These are phyloP conservation scores for Ormyrus rosae DNA, from an alignment of 2,888 invertebrate species.

Conservation along the genomic window DNA sequence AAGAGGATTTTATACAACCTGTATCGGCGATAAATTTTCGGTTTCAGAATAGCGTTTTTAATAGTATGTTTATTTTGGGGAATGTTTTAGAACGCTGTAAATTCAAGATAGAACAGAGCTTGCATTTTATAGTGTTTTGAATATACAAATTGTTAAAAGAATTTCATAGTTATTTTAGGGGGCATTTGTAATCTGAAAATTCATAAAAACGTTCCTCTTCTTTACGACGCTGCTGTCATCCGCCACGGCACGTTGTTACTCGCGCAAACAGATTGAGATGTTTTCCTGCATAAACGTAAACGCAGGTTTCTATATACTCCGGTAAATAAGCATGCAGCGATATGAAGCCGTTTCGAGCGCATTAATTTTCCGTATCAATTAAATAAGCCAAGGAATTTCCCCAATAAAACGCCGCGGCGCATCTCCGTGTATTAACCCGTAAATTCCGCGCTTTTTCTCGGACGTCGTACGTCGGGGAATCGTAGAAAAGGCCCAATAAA, in stretches of 20 bases:
- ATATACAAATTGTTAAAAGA: background rate
- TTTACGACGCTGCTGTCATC: no score
- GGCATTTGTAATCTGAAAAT: no score
- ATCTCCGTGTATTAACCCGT: constrained; percentile 29
- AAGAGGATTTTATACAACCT: constrained; percentile 7
- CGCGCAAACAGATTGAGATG: no score
- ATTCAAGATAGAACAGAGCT: constrained; percentile 1
- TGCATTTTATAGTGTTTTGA: constrained; percentile 8
- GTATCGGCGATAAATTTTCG: constrained; percentile 1
- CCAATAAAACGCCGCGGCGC: background rate
- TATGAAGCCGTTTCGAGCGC: constrained; percentile 13
- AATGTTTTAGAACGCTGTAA: constrained; percentile 13
- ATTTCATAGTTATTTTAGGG: no score
- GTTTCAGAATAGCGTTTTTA: constrained; percentile 1
- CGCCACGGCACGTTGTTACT: no score
- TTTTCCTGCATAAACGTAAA: no score
- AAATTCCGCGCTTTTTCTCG: constrained; percentile 30
- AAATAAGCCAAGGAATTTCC: background rate
- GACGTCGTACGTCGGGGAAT: constrained; percentile 19
- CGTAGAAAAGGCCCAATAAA: constrained; percentile 22
- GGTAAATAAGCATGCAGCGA: background rate
- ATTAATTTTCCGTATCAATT: constrained; percentile 26
- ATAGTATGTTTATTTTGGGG: constrained; percentile 5
- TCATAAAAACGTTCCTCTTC: no score
- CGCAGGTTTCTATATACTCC: background rate